A percentile compares a stretch with the other conserved stretches of the same genome.
phyloP scores from a whole-genome alignment of 2,113 vertebrate genomes.

The Lasiurus borealis region DNA sequence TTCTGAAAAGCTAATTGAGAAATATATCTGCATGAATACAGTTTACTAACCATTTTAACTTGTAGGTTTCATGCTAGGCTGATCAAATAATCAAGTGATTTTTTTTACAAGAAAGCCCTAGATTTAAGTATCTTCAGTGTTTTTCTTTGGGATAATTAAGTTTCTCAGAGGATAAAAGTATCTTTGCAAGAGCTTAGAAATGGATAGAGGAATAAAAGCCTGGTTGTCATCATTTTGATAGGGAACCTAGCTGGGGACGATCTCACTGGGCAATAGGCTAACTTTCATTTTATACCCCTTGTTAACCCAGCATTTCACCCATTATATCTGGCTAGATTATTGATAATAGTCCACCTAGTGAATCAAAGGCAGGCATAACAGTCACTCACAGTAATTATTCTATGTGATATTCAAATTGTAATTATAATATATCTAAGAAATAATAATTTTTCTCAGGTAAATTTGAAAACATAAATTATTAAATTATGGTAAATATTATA shows the following conservation, averaged over 20 bases:
- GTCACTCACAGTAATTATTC: neutral
- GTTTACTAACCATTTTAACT: neutral
- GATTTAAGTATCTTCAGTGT: neutral
- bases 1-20: constrained; percentile 17
- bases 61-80: neutral
- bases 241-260: neutral
- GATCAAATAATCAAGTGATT: neutral
- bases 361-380: neutral
- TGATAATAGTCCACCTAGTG: neutral
- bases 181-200: neutral
- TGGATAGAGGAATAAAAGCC: neutral
- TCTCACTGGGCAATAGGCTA: neutral
- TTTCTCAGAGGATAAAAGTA: neutral
- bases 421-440: neutral
- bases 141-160: neutral
- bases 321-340: neutral
- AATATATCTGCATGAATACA: neutral
- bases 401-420: neutral
- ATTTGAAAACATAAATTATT: neutral
- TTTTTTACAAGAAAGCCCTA: neutral
- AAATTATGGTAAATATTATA: neutral
- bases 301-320: neutral
- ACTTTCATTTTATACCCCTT: neutral
- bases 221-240: neutral
- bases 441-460: neutral